Conservation (phyloP, 2,888 invertebrate genomes). For the Leucophenga montana region DNA sequence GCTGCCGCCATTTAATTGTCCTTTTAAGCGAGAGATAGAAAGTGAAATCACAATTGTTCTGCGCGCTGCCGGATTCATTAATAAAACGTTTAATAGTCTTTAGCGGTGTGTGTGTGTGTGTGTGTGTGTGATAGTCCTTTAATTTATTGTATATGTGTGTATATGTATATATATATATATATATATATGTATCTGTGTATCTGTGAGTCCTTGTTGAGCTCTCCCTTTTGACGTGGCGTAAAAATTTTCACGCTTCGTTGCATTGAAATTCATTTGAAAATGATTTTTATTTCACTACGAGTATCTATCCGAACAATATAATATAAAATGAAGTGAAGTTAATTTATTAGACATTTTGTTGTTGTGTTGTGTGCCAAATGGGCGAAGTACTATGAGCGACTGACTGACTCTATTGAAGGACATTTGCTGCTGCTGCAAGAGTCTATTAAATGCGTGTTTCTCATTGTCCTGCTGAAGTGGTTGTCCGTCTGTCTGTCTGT, state of each 20-base stretch:
- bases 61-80: constrained; percentile 66
- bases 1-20: constrained; percentile 62
- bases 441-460: constrained; percentile 66
- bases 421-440: constrained; percentile 42
- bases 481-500: constrained; percentile 53
- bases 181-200: constrained; percentile 12
- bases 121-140: constrained; percentile 6
- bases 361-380: constrained; percentile 64
- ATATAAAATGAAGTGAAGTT: constrained; percentile 63
- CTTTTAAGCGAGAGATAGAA: constrained; percentile 51
- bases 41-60: constrained; percentile 60
- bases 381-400: constrained; percentile 41
- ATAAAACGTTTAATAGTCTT: constrained; percentile 67
- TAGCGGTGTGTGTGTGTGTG: constrained; percentile 46
- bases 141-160: constrained; percentile 10
- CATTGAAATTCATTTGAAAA: constrained; percentile 72
- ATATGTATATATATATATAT: constrained; percentile 2
- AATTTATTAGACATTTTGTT: constrained; percentile 70
- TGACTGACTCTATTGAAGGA: constrained; percentile 34
- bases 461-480: constrained; percentile 59
- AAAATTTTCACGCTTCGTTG: constrained; percentile 72
- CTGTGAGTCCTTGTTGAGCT: not conserved
- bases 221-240: constrained; percentile 54
- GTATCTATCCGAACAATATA: constrained; percentile 48
- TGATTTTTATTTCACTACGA: constrained; percentile 62